A percentile compares a stretch with the other conserved stretches of the same genome.
phyloP scores from a whole-genome alignment of 2,888 invertebrate species.

The Keiferia lycopersicella region DNA sequence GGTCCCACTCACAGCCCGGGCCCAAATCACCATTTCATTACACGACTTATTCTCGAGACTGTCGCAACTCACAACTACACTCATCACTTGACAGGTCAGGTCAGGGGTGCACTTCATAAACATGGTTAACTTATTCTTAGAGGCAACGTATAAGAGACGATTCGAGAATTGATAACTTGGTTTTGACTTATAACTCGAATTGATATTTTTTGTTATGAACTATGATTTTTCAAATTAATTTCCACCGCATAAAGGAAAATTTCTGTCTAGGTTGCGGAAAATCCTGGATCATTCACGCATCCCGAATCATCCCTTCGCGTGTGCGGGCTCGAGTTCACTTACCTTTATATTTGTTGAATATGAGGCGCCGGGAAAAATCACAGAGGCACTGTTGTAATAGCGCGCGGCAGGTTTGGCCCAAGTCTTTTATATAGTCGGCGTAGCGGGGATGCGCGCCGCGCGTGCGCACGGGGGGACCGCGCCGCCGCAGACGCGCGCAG shows the following conservation, averaged over 20 bases:
- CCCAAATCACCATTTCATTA: constrained; percentile 19
- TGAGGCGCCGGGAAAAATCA: constrained; percentile 75
- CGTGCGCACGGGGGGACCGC: constrained; percentile 52
- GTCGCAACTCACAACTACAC: constrained; percentile 31
- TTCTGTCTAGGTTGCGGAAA: not conserved
- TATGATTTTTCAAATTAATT: not conserved
- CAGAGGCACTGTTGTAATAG: constrained; percentile 80
- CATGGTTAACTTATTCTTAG: not conserved
- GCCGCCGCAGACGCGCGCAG: constrained; percentile 38
- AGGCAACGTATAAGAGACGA: constrained; percentile 14
- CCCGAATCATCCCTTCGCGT: constrained; percentile 55
- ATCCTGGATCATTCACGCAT: constrained; percentile 28
- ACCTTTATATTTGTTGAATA: constrained; percentile 68
- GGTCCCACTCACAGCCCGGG: constrained; percentile 20
- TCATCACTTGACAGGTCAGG: constrained; percentile 25
- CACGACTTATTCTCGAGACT: constrained; percentile 13
- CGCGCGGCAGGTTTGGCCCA: constrained; percentile 74
- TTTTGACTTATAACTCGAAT: not conserved
- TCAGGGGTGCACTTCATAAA: constrained; percentile 28
- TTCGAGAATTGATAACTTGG: not conserved
- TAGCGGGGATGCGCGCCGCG: constrained; percentile 72
- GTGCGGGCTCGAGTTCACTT: constrained; percentile 61
- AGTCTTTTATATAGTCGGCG: constrained; percentile 75
- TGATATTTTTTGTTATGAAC: too few species aligned
- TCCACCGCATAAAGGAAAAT: not conserved